Conservation (phyloP, 1,140 invertebrate species). For the Drosophila lowei region DNA sequence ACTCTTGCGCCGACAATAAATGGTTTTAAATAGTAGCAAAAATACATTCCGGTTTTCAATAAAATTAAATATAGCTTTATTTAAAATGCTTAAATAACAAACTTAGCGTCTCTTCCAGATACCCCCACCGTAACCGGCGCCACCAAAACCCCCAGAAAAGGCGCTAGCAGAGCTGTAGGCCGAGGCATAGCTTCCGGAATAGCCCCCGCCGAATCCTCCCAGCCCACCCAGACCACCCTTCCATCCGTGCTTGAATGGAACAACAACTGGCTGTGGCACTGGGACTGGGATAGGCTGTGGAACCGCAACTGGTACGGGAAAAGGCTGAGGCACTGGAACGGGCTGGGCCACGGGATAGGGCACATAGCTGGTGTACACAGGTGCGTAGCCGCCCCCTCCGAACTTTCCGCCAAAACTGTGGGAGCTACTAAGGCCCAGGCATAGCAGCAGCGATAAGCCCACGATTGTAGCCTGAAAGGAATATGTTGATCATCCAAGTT, state of each 20-base stretch:
- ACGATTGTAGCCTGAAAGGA: slow-evolving; percentile 23
- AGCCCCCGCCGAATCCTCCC: neutral
- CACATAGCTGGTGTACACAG: slow-evolving; percentile 48
- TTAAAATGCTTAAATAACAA: too few species aligned
- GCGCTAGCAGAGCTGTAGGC: too few species aligned
- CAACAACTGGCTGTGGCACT: slow-evolving; percentile 39
- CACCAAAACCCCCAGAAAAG: too few species aligned
- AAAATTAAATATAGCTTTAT: too few species aligned
- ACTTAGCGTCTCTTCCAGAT: too few species aligned
- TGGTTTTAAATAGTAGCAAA: too few species aligned
- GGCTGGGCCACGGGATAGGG: slow-evolving; percentile 63
- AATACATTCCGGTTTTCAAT: too few species aligned
- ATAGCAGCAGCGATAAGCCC: slow-evolving; percentile 27
- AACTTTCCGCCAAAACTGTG: slow-evolving; percentile 64
- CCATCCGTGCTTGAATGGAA: slow-evolving; percentile 56
- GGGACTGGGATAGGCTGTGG: slow-evolving; percentile 57
- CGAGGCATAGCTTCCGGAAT: too few species aligned
- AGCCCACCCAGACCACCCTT: slow-evolving; percentile 41
- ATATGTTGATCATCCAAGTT: neutral
- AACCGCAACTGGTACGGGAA: slow-evolving; percentile 51
- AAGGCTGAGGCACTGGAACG: slow-evolving; percentile 35
- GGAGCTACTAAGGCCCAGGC: slow-evolving; percentile 12
- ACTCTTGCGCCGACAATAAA: too few species aligned
- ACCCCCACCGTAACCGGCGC: too few species aligned
- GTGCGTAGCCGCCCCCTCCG: slow-evolving; percentile 48